phyloP scores from a whole-genome alignment of 92 coral and sea anemone genomes.

The Palythoa grandiflora region DNA sequence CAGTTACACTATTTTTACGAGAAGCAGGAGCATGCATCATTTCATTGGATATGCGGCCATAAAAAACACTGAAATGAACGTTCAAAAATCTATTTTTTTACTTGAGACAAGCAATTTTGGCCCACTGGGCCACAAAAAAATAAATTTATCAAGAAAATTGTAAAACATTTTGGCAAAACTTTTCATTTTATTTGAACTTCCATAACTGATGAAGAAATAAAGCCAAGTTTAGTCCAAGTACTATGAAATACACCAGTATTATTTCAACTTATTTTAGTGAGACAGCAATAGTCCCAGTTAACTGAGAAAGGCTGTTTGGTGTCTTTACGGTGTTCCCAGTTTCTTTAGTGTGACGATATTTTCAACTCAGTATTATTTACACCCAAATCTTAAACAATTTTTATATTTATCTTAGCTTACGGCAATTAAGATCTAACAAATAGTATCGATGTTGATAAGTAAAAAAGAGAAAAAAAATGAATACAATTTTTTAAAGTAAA shows the following conservation, averaged over 20 bases:
- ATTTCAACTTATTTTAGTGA: background rate
- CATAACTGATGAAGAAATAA: constrained; percentile 11
- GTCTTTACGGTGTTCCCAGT: background rate
- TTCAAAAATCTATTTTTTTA: background rate
- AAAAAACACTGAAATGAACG: constrained; percentile 11
- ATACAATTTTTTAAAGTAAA: too few species aligned
- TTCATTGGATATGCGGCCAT: background rate
- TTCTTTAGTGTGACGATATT: background rate
- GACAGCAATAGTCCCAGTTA: constrained; percentile 19
- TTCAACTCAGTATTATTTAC: background rate
- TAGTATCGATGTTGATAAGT: background rate
- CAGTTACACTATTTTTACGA: constrained; percentile 18
- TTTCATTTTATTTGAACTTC: constrained; percentile 9
- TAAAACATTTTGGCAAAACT: constrained; percentile 18
- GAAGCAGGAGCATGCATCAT: background rate
- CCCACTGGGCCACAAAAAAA: constrained; percentile 6
- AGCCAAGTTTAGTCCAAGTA: background rate
- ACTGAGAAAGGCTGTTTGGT: background rate
- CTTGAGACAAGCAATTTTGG: constrained; percentile 4
- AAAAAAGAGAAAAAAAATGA: background rate
- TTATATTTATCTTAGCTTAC: background rate
- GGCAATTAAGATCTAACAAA: background rate
- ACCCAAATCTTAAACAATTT: too few species aligned
- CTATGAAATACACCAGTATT: background rate
- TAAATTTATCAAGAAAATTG: constrained; percentile 14